Evolutionary conservation across 1,140 invertebrate species (phyloP), one percentile per base, ranked within the genome.

Genomic region (Ctenoplectra terminalis): DNA sequence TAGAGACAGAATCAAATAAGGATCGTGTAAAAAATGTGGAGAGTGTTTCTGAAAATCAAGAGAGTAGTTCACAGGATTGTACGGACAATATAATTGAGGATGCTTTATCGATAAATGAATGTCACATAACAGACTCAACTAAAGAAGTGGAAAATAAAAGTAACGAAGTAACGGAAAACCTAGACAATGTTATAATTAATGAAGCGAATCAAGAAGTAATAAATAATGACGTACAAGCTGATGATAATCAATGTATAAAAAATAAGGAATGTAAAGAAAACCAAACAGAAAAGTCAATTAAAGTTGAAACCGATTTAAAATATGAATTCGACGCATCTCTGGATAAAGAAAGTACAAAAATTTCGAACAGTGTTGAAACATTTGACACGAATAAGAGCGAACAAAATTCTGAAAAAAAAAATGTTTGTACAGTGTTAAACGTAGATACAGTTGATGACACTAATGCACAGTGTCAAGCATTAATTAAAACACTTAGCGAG

Each of bases 401-500:
- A 70, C 40, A 74, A 76, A 40, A 11, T 26, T 11, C 20, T 72
- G 31, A 70, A 48, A 54, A 80, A 43, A 72, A 26, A 15, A 29
- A 69, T 17, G 46, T 60, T 81, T 83, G 58, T 83, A 70, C 74
- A 69, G 26, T 76, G 50, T 31, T 17, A 34, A 56, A 87, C 20
- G 31, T 31, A 58, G 48, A 48, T 58, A 37, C 72, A 60, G 29
- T 34, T 1, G 58, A 58, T 43, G 50, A 31, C 40, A n/a, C 58
- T n/a, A 72, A 71, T 64, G 43, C 64, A n/a, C 81, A 74, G n/a
- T 43, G 52, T 77, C 71, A 75, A 60, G 50, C 9, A 31, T 34
- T 86, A 52, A 69, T 81, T 26, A 46, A 87, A 17, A 56, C 77
- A 48, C 34, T 77, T 46, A 71, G 37, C n/a, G 34, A 87, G 20